phyloP scores from a whole-genome alignment of 2,888 invertebrate genomes.

The Hirtodrosophila histrioides region DNA sequence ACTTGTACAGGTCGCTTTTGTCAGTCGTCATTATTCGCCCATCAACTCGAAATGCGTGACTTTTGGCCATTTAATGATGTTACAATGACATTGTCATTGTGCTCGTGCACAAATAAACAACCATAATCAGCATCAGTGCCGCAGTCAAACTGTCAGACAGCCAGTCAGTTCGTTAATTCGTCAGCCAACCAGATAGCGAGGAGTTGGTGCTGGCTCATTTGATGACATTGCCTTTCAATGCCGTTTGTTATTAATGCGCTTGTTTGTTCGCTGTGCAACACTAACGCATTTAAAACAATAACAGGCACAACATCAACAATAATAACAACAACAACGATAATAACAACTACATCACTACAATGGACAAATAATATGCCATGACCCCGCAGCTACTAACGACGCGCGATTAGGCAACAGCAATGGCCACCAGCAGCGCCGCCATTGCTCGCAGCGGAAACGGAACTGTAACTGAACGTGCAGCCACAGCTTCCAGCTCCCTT shows the following conservation, averaged over 20 bases:
- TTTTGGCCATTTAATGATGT: conserved; percentile 80
- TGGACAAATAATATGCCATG: conserved; percentile 52
- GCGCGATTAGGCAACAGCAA: conserved; percentile 58
- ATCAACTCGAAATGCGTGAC: conserved; percentile 75
- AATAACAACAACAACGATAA: conserved; percentile 23
- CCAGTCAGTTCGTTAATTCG: neutral
- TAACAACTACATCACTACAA: conserved; percentile 52
- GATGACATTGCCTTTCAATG: conserved; percentile 74
- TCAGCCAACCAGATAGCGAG: conserved; percentile 4
- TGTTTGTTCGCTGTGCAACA: conserved; percentile 66
- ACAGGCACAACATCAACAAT: conserved; percentile 13
- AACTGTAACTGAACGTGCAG: conserved; percentile 47
- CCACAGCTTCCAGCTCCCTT: conserved; percentile 6
- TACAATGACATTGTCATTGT: conserved; percentile 68
- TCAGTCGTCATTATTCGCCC: conserved; percentile 43
- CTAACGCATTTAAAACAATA: conserved; percentile 75
- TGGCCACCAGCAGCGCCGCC: conserved; percentile 44
- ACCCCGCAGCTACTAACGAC: conserved; percentile 62
- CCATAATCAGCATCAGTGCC: conserved; percentile 61
- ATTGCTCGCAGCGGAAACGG: conserved; percentile 51
- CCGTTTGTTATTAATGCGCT: conserved; percentile 75
- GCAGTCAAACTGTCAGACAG: conserved; percentile 4
- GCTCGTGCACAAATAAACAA: conserved; percentile 69
- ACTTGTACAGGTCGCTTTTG: conserved; percentile 63
- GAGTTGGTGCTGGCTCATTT: conserved; percentile 67